These are phyloP conservation scores for Scolopax mira DNA, from an alignment of 2,113 vertebrate genomes.

Conservation along the genomic window DNA sequence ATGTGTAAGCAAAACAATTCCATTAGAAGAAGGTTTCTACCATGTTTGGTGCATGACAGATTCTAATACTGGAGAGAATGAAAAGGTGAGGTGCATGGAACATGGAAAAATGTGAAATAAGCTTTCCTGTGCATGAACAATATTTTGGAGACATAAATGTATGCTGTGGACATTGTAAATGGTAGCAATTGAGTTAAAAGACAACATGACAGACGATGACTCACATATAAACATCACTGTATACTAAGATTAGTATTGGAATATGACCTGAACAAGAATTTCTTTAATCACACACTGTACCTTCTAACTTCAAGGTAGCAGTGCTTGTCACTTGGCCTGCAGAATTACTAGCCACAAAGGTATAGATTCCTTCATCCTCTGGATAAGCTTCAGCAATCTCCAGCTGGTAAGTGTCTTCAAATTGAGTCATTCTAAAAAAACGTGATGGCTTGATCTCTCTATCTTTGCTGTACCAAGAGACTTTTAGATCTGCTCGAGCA, in stretches of 20 bases:
- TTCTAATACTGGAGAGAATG: neutral
- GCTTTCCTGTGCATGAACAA: neutral
- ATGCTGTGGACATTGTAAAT: neutral
- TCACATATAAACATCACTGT: slow-evolving; percentile 13
- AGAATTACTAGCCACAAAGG: slow-evolving; percentile 88
- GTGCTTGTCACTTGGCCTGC: slow-evolving; percentile 90
- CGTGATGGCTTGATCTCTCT: slow-evolving; percentile 94
- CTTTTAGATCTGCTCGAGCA: slow-evolving; percentile 83
- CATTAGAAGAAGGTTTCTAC: neutral
- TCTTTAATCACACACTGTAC: slow-evolving; percentile 70
- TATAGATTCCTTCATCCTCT: slow-evolving; percentile 92
- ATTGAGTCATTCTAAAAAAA: slow-evolving; percentile 94
- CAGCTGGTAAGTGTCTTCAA: slow-evolving; percentile 93
- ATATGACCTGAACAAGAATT: neutral
- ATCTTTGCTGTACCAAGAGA: slow-evolving; percentile 91
- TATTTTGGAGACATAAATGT: slow-evolving; percentile 1
- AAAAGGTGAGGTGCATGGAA: neutral
- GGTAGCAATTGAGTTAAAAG: slow-evolving; percentile 38
- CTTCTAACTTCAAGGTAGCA: slow-evolving; percentile 85
- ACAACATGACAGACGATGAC: slow-evolving; percentile 15
- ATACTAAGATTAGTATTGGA: slow-evolving; percentile 30
- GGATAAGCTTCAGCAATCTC: slow-evolving; percentile 91
- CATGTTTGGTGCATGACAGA: neutral
- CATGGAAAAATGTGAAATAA: neutral
- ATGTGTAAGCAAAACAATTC: neutral